Conservation (phyloP, 2,888 invertebrate species). For the Leucophora obtusa region DNA sequence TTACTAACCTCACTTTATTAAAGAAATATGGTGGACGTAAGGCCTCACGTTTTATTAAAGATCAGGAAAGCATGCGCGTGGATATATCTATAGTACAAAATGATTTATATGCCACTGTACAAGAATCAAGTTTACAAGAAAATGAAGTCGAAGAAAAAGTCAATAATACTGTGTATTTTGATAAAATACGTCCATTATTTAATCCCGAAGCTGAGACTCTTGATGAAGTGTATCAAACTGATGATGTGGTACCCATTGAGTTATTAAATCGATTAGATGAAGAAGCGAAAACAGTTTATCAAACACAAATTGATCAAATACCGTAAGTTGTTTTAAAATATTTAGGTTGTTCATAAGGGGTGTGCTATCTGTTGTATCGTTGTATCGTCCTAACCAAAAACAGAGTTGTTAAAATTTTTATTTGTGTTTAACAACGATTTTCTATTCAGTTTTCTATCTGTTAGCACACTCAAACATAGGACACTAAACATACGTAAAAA, state of each 20-base stretch:
- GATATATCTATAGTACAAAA: constrained; percentile 73
- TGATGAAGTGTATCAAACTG: constrained; percentile 71
- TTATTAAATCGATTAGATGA: constrained; percentile 74
- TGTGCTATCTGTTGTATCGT: too few relatives aligned
- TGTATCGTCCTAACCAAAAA: too few relatives aligned
- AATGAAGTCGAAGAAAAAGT: constrained; percentile 54
- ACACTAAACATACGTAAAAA: too few relatives aligned
- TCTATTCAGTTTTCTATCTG: too few relatives aligned
- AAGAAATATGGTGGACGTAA: constrained; percentile 75
- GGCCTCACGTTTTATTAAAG: constrained; percentile 69
- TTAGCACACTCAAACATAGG: too few relatives aligned
- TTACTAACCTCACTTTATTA: constrained; percentile 67
- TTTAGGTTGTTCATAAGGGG: too few relatives aligned
- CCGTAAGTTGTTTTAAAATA: constrained; percentile 73
- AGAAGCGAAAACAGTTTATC: constrained; percentile 72
- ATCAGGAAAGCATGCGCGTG: constrained; percentile 72
- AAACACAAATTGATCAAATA: constrained; percentile 68
- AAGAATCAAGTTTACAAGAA: constrained; percentile 59
- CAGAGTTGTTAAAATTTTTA: too few relatives aligned
- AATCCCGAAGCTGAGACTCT: constrained; percentile 71
- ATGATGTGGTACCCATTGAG: constrained; percentile 71
- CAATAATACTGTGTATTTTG: constrained; percentile 60
- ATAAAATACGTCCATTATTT: constrained; percentile 71
- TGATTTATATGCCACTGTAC: constrained; percentile 72
- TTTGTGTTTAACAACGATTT: too few relatives aligned